Conservation (phyloP, 2,888 invertebrate species). For the Sesamia inferens region DNA sequence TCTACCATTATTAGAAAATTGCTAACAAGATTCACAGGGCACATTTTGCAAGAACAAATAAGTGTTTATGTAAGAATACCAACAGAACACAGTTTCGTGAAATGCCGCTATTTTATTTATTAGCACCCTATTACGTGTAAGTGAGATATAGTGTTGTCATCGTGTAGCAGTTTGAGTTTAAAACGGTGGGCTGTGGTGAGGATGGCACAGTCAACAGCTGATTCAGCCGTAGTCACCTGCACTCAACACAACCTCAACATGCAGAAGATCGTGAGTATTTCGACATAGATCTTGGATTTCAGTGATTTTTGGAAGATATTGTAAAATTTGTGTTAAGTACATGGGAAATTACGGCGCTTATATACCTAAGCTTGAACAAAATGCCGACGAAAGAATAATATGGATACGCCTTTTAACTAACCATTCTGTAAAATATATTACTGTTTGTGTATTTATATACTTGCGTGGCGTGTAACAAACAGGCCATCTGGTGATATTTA, state of each 20-base stretch:
- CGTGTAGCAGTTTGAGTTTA: conserved; percentile 41
- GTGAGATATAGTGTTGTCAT: conserved; percentile 69
- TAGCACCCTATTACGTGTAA: conserved; percentile 81
- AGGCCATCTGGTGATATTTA: too few species aligned
- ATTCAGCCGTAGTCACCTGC: conserved; percentile 46
- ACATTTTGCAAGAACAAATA: conserved; percentile 69
- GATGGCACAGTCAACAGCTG: conserved; percentile 56
- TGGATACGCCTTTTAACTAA: too few species aligned
- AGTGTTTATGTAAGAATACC: conserved; percentile 69
- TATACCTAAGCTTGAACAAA: too few species aligned
- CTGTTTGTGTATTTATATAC: too few species aligned
- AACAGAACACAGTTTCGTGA: conserved; percentile 71
- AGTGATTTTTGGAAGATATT: neutral
- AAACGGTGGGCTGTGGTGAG: conserved; percentile 33
- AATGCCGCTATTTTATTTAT: conserved; percentile 74
- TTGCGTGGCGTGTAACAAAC: too few species aligned
- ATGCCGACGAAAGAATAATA: too few species aligned
- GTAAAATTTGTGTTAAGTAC: neutral
- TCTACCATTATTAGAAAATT: conserved; percentile 13
- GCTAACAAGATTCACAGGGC: conserved; percentile 54
- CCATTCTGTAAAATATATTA: too few species aligned
- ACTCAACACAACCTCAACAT: conserved; percentile 50
- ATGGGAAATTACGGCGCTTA: too few species aligned
- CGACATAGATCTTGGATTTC: neutral
- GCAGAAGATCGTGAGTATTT: conserved; percentile 66